phyloP scores from a whole-genome alignment of 2,797 vertebrate species.

The Percopsis omiscomaycus region DNA sequence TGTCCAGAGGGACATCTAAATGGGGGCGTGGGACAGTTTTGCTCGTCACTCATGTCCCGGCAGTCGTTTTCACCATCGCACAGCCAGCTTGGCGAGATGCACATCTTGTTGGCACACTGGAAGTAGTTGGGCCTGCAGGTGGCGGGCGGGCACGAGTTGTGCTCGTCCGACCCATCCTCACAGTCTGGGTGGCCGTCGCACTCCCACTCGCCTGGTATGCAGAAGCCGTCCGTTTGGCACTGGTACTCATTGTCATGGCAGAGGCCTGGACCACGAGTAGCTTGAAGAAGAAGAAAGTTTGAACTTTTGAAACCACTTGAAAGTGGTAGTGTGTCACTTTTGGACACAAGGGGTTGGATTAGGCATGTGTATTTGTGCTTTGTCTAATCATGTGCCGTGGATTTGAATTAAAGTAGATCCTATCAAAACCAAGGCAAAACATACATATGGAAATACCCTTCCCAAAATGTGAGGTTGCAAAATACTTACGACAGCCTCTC shows the following conservation, averaged over 20 bases:
- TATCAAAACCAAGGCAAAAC: background rate
- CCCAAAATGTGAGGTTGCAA: background rate
- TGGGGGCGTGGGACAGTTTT: constrained; percentile 86
- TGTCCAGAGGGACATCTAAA: constrained; percentile 85
- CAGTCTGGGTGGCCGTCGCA: constrained; percentile 91
- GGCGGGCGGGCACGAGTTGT: constrained; percentile 79
- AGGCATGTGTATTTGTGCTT: too few relatives aligned
- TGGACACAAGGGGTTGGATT: too few relatives aligned
- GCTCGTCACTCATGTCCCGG: constrained; percentile 90
- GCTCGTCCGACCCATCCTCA: constrained; percentile 89
- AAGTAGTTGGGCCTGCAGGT: constrained; percentile 83
- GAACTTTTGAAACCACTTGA: too few relatives aligned
- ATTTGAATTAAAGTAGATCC: background rate
- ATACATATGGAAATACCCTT: background rate
- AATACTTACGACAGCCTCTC: constrained; percentile 85
- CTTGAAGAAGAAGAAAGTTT: constrained; percentile 61
- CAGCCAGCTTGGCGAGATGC: constrained; percentile 80
- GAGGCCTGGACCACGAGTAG: constrained; percentile 88
- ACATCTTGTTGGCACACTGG: constrained; percentile 87
- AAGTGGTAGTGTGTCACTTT: too few relatives aligned
- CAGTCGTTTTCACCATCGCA: constrained; percentile 95
- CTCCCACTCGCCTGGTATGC: constrained; percentile 87
- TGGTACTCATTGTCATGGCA: constrained; percentile 92
- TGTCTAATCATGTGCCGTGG: too few relatives aligned
- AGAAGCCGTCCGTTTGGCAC: constrained; percentile 88